A percentile compares a stretch with the other conserved stretches of the same genome.
phyloP scores from a whole-genome alignment of 2,113 vertebrate species.

The Cynopterus brachyotis region DNA sequence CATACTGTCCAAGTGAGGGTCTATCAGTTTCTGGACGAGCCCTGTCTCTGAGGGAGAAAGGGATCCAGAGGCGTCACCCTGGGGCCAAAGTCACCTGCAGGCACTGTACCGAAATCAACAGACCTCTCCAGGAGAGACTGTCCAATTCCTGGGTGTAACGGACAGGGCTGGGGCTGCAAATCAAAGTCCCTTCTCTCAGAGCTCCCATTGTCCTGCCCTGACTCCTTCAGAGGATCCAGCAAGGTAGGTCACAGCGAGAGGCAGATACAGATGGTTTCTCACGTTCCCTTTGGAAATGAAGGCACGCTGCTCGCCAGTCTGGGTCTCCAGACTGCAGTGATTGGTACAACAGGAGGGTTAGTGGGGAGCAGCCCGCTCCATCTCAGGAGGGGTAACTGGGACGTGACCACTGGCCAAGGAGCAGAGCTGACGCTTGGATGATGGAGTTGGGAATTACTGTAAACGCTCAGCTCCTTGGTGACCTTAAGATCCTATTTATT shows the following conservation, averaged over 20 bases:
- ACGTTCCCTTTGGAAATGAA: background rate
- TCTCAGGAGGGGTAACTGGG: background rate
- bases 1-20: background rate
- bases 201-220: fast-evolving
- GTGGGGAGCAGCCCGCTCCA: background rate
- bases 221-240: background rate
- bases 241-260: background rate
- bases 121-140: background rate
- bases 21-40: background rate
- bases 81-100: background rate
- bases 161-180: no score
- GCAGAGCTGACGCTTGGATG: background rate
- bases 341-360: background rate
- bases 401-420: background rate
- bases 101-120: background rate
- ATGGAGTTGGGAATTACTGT: background rate
- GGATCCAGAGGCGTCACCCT: background rate
- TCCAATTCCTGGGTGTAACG: background rate
- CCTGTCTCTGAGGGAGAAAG: background rate
- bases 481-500: background rate
- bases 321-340: background rate
- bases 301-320: background rate
- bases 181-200: background rate
- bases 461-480: background rate
- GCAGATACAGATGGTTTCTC: background rate